A percentile compares a stretch with the other conserved stretches of the same genome.
Evolutionary conservation across 2,888 invertebrate species (phyloP).

Genomic region (Orthosia incerta): DNA sequence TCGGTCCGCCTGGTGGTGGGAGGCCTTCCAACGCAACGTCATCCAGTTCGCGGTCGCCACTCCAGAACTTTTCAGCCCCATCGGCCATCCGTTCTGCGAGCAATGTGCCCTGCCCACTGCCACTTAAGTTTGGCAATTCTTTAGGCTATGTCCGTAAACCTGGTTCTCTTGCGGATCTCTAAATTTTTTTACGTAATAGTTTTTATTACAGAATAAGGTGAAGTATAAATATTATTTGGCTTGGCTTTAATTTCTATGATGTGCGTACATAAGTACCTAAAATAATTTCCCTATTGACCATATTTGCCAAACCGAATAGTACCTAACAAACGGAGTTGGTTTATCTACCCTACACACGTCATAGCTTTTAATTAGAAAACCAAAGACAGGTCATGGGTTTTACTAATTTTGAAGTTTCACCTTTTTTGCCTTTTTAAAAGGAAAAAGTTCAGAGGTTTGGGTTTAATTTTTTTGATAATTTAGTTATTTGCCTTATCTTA

Average conservation of each 20-base stretch:
- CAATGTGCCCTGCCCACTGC: too few relatives aligned
- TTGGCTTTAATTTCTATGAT: background rate
- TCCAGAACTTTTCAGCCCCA: too few relatives aligned
- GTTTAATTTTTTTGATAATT: conserved; percentile 20
- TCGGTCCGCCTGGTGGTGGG: too few relatives aligned
- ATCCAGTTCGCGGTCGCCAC: too few relatives aligned
- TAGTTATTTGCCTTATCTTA: too few relatives aligned
- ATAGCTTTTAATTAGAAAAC: conserved; percentile 9
- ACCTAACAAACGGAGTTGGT: background rate
- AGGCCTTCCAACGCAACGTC: too few relatives aligned
- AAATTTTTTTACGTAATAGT: too few relatives aligned
- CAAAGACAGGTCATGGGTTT: background rate
- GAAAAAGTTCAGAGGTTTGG: conserved; percentile 9
- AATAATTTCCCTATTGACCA: conserved; percentile 8
- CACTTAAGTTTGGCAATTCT: too few relatives aligned
- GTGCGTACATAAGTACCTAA: background rate
- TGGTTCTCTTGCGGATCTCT: too few relatives aligned
- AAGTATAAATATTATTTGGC: background rate
- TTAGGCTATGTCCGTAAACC: too few relatives aligned
- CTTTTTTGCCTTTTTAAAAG: background rate
- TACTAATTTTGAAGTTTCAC: background rate
- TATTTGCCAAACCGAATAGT: background rate
- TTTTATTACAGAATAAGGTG: too few relatives aligned
- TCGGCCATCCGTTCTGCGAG: too few relatives aligned
- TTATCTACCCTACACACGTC: background rate